phyloP scores from a whole-genome alignment of 2,888 invertebrate species.

The Ichneumoninae sp. region DNA sequence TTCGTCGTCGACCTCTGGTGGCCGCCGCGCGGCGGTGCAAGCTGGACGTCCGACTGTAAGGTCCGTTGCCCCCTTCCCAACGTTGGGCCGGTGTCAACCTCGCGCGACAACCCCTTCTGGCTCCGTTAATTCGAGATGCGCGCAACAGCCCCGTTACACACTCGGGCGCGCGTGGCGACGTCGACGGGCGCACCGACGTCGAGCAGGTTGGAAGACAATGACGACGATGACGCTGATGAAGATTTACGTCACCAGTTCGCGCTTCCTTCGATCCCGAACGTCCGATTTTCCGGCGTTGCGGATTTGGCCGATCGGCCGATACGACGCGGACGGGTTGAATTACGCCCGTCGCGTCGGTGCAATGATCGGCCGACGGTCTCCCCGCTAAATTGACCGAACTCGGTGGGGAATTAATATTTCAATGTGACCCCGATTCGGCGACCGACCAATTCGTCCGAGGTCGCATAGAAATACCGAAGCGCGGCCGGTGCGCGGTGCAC shows the following conservation, averaged over 20 bases:
- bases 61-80: slow-evolving; percentile 19
- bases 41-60: slow-evolving; percentile 33
- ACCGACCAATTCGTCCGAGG: background rate
- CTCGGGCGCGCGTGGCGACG: background rate
- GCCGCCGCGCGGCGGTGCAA: background rate
- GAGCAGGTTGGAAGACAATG: slow-evolving; percentile 5
- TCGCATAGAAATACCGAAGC: background rate
- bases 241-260: background rate
- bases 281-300: background rate
- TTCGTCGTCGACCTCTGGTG: background rate
- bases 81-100: background rate
- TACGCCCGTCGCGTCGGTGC: background rate
- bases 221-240: slow-evolving; percentile 27
- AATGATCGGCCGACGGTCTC: background rate
- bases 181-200: slow-evolving; percentile 1
- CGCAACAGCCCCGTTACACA: slow-evolving; percentile 8
- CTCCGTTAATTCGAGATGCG: background rate
- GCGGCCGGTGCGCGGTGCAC: background rate
- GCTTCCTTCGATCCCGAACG: background rate
- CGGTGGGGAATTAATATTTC: slow-evolving; percentile 2
- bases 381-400: background rate
- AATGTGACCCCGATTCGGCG: background rate
- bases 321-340: background rate
- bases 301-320: background rate
- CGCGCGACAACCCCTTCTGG: background rate